Evolutionary conservation across 2,888 invertebrate genomes (phyloP), one percentile per base, ranked within the genome.

Genomic region (Eurois occulta): DNA sequence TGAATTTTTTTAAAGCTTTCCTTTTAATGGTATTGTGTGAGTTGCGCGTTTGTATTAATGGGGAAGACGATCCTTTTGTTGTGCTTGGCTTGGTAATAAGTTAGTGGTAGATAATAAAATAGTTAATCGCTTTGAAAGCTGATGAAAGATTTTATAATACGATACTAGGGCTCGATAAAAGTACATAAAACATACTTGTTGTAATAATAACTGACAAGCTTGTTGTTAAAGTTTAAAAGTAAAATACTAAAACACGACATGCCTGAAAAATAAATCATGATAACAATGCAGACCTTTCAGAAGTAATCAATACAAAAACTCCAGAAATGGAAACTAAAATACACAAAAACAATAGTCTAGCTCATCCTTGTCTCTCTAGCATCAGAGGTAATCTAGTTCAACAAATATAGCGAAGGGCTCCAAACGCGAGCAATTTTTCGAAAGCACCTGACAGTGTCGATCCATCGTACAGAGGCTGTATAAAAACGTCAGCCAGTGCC

Each of bases 401-500:
- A 75, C 77, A 77, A 79, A 81, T 80, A 83, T 58, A 82, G 77
- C 48, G 65, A 78, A 86, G 78, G 80, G 74, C 68, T 85, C 75
- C 74, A 79, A 86, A 86, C 84, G 81, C 84, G 83, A 91, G 92
- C 91, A 93, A 94, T 94, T 94, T 94, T 94, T 94, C 94, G 89
- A 91, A 90, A 91, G 90, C 93, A 93, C 93, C 93, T 93, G 94
- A 93, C 94, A 93, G 91, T 88, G 89, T 90, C 92, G 91, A 94
- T 94, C 93, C 91, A 94, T 94, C 92, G 91, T 86, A 86, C 84
- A 85, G 89, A 89, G 86, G 88, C 89, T 91, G 92, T 92, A 94
- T 93, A 94, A 94, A 94, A 94, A 94, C 93, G 94, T 95, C 94
- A 92, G 92, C 87, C 90, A 88, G 90, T 91, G 91, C 91, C 91